Evolutionary conservation across 2,113 vertebrate genomes (phyloP).

Genomic region (Typhlomys cinereus): DNA sequence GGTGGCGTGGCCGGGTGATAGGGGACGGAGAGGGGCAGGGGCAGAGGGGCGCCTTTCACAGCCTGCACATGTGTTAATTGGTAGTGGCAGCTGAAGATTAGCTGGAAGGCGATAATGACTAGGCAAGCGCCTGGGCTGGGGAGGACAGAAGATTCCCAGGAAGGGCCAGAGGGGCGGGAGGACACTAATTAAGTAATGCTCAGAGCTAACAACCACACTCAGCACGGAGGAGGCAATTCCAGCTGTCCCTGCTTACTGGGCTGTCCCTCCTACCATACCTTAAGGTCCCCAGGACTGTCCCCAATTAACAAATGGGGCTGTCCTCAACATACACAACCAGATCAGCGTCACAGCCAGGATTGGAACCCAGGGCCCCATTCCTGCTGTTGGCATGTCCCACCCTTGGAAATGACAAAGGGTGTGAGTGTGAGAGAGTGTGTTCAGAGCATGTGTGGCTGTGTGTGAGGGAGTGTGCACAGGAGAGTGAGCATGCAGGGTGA

Average conservation of each 20-base stretch:
- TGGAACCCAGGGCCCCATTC: too few relatives aligned
- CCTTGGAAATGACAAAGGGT: too few relatives aligned
- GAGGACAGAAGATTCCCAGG: not conserved
- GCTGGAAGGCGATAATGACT: conserved; percentile 19
- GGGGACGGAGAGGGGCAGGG: not conserved
- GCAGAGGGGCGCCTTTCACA: not conserved
- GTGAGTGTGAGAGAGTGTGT: too few relatives aligned
- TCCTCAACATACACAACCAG: not conserved
- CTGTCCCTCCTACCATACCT: not conserved
- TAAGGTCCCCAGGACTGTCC: not conserved
- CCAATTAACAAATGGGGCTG: not conserved
- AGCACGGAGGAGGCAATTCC: not conserved
- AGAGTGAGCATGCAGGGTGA: too few relatives aligned
- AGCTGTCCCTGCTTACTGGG: rapidly evolving
- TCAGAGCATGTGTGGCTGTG: too few relatives aligned
- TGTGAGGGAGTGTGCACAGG: too few relatives aligned
- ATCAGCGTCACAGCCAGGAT: rapidly evolving
- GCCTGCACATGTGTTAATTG: conserved; percentile 18
- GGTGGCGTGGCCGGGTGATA: not conserved
- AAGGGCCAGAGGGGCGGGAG: not conserved
- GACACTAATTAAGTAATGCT: not conserved
- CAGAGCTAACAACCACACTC: not conserved
- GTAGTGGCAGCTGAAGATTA: conserved; percentile 66
- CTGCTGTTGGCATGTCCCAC: too few relatives aligned
- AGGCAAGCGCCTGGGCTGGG: not conserved